phyloP scores from a whole-genome alignment of 2,888 invertebrate genomes.

The Perdita meconis region DNA sequence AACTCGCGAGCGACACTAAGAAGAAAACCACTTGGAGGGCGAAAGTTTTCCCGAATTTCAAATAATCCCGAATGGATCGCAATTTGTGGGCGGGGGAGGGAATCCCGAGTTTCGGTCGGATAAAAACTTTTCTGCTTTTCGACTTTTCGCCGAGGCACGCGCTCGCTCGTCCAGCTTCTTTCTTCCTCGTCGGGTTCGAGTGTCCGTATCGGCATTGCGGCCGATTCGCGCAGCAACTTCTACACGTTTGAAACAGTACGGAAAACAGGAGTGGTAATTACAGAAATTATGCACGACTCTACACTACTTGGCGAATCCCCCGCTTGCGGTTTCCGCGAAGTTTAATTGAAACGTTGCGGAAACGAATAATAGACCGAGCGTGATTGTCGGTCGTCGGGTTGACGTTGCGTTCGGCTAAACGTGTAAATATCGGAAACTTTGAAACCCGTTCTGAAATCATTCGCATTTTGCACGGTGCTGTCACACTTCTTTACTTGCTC shows the following conservation, averaged over 20 bases:
- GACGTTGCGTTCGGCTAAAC: slow-evolving; percentile 31
- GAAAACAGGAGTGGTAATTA: slow-evolving; percentile 38
- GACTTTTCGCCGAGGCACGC: slow-evolving; percentile 35
- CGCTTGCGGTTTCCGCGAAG: slow-evolving; percentile 31
- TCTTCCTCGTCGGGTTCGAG: background rate
- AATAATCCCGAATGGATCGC: slow-evolving; percentile 80
- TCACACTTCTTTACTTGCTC: background rate
- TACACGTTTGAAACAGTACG: background rate
- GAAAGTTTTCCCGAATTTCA: slow-evolving; percentile 79
- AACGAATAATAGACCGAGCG: slow-evolving; percentile 41
- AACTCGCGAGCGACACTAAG: slow-evolving; percentile 75
- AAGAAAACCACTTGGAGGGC: slow-evolving; percentile 70
- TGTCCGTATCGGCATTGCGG: background rate
- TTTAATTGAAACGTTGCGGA: slow-evolving; percentile 58
- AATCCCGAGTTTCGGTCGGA: slow-evolving; percentile 66
- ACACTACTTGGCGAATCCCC: slow-evolving; percentile 12
- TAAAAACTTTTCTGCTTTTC: slow-evolving; percentile 65
- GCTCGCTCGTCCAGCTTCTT: slow-evolving; percentile 5
- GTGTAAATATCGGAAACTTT: slow-evolving; percentile 62
- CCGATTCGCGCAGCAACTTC: slow-evolving; percentile 3
- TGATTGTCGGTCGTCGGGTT: slow-evolving; percentile 38
- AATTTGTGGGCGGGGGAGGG: slow-evolving; percentile 78
- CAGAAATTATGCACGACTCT: slow-evolving; percentile 37
- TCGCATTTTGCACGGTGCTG: slow-evolving; percentile 19
- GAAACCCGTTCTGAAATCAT: slow-evolving; percentile 41